Percentiles rank a stretch among this genome's conserved stretches.
These are phyloP conservation scores for Mus minutoides DNA, from an alignment of 2,797 vertebrate species.

Conservation along the genomic window DNA sequence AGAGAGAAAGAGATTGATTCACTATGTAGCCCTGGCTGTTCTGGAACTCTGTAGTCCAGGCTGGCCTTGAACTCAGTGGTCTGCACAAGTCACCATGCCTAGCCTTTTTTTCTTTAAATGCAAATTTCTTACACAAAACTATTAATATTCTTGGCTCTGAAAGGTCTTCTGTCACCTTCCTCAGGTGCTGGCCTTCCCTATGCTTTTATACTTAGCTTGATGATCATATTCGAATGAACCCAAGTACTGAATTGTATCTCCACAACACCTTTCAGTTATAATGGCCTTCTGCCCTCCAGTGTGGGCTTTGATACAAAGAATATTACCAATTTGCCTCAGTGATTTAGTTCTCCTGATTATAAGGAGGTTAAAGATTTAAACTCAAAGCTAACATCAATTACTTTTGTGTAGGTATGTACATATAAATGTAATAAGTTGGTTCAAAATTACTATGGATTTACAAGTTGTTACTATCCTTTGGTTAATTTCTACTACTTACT, in stretches of 20 bases:
- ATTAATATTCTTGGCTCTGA: slow-evolving; percentile 53
- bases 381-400: slow-evolving; percentile 54
- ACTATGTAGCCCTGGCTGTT: background rate
- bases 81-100: background rate
- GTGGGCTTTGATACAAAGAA: slow-evolving; percentile 64
- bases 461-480: slow-evolving; percentile 35
- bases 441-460: slow-evolving; percentile 58
- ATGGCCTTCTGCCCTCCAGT: slow-evolving; percentile 55
- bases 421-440: background rate
- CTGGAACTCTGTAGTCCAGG: background rate
- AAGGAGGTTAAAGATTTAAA: slow-evolving; percentile 60
- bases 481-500: slow-evolving; percentile 30
- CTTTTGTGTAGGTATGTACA: background rate
- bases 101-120: background rate
- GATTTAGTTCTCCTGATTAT: slow-evolving; percentile 63
- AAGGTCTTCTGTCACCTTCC: slow-evolving; percentile 13
- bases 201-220: slow-evolving; percentile 11
- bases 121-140: slow-evolving; percentile 50
- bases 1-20: background rate
- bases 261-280: slow-evolving; percentile 35
- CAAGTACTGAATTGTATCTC: slow-evolving; percentile 42
- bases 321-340: slow-evolving; percentile 36
- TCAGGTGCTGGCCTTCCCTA: background rate
- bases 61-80: background rate
- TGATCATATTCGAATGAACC: slow-evolving; percentile 5